A percentile compares a stretch with the other conserved stretches of the same genome.
These are phyloP conservation scores for Beaufortia kweichowensis DNA, from an alignment of 2,113 vertebrate species.

Conservation along the genomic window DNA sequence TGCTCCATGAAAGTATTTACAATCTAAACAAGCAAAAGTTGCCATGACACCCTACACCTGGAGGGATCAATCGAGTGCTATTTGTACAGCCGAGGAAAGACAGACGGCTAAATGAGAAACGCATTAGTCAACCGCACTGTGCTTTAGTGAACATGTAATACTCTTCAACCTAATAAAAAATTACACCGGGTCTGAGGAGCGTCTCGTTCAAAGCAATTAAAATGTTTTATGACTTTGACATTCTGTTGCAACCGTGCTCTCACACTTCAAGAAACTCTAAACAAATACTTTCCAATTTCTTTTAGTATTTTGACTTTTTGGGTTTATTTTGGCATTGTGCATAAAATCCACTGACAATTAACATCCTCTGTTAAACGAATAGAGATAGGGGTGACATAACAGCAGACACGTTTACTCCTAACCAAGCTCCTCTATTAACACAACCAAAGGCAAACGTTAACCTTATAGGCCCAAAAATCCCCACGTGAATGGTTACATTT, in stretches of 20 bases:
- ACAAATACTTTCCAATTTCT: slow-evolving; percentile 14
- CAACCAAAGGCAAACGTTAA: slow-evolving; percentile 73
- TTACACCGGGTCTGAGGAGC: slow-evolving; percentile 13
- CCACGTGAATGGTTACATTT: slow-evolving; percentile 57
- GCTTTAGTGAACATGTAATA: slow-evolving; percentile 25
- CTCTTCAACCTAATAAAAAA: slow-evolving; percentile 28
- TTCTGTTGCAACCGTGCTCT: neutral
- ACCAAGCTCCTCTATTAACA: slow-evolving; percentile 49
- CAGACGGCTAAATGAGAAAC: slow-evolving; percentile 7
- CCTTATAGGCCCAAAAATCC: slow-evolving; percentile 66
- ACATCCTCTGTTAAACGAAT: neutral
- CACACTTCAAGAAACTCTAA: neutral
- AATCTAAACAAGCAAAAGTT: slow-evolving; percentile 16
- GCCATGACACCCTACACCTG: slow-evolving; percentile 19
- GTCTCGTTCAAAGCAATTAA: slow-evolving; percentile 19
- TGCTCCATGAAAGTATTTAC: slow-evolving; percentile 6
- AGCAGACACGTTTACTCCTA: slow-evolving; percentile 9
- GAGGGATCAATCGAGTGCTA: slow-evolving; percentile 5
- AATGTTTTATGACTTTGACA: neutral
- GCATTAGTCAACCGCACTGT: slow-evolving; percentile 24
- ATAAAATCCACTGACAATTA: neutral
- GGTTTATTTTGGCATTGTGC: neutral
- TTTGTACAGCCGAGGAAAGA: slow-evolving; percentile 30
- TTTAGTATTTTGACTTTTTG: slow-evolving; percentile 3
- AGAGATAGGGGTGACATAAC: neutral